Conservation (phyloP, 2,888 invertebrate species). For the Trachelus stipa region DNA sequence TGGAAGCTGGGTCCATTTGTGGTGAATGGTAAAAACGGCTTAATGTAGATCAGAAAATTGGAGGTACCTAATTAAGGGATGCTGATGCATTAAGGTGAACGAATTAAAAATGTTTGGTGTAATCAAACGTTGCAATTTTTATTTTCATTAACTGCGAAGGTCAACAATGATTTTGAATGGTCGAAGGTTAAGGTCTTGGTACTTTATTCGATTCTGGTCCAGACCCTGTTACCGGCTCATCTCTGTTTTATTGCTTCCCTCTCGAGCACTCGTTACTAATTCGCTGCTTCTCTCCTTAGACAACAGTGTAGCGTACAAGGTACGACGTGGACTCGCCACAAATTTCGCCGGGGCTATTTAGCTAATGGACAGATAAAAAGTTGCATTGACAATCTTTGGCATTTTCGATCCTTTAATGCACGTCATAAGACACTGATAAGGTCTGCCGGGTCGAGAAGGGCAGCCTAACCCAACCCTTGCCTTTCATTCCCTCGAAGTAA, state of each 20-base stretch:
- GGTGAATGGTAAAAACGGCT: background rate
- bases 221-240: background rate
- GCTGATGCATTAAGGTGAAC: background rate
- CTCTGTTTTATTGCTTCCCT: background rate
- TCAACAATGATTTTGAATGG: background rate
- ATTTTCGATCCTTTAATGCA: conserved; percentile 55
- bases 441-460: conserved; percentile 19
- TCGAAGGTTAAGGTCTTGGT: background rate
- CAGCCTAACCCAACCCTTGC: conserved; percentile 18
- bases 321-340: conserved; percentile 23
- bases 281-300: background rate
- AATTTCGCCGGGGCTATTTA: conserved; percentile 51
- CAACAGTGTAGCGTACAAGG: background rate
- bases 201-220: background rate
- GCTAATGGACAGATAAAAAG: conserved; percentile 57
- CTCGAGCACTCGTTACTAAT: background rate
- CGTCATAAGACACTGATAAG: conserved; percentile 55
- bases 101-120: background rate
- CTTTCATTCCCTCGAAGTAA: conserved; percentile 36
- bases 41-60: background rate
- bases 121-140: background rate
- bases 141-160: background rate
- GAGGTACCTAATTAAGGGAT: background rate
- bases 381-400: conserved; percentile 52
- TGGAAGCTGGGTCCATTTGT: background rate